Base-by-base conservation (phyloP, 2,888 invertebrate species). In the Mesorhabditis sp. region DNA sequence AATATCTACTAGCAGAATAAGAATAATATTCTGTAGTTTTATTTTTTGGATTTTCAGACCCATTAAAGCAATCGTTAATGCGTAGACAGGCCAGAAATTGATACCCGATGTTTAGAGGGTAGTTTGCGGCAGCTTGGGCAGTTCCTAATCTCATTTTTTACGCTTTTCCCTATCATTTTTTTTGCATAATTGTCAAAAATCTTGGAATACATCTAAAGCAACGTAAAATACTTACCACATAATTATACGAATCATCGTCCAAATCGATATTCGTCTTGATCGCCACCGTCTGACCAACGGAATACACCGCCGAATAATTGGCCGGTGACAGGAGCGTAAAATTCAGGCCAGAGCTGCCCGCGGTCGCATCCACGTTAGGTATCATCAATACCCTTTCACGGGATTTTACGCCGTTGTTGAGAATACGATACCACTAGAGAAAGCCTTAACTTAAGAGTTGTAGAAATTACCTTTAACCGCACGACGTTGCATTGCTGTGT, bases 381-480 rank as follows among this genome's bases (percentile, higher is more conserved):
- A 50, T 50, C 58, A 50, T n/a, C 58, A 50, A 13, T 2, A 50
- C 7, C 2, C 58, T 10, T n/a, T 50, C 58, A 50, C 58, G 58
- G n/a, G 58, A 50, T 13, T 50, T n/a, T n/a, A 10, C 58, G 7
- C 58, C 58, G 58, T n/a, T 10, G n/a, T 50, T 50, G 10, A 50
- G 58, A 2, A 13, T 50, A 13, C 58, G 58, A 13, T 13, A n/a
- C 58, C 58, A 50, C 58, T 50, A 50, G 58, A 50, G 2, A 50
- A n/a, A 50, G n/a, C n/a, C 28, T 28, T 28, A 28, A 28, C 28
- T 28, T 28, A 28, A 28, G 28, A 28, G 28, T 50, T n/a, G 7
- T 50, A 50, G n/a, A 50, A 50, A 13, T 50, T 50, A 50, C 58
- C 58, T 50, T 50, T 50, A 50, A 50, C 58, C 58, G 58, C 7